These are phyloP conservation scores for Cheirogaleus major DNA, from an alignment of 2,797 vertebrate genomes.

Conservation along the genomic window DNA sequence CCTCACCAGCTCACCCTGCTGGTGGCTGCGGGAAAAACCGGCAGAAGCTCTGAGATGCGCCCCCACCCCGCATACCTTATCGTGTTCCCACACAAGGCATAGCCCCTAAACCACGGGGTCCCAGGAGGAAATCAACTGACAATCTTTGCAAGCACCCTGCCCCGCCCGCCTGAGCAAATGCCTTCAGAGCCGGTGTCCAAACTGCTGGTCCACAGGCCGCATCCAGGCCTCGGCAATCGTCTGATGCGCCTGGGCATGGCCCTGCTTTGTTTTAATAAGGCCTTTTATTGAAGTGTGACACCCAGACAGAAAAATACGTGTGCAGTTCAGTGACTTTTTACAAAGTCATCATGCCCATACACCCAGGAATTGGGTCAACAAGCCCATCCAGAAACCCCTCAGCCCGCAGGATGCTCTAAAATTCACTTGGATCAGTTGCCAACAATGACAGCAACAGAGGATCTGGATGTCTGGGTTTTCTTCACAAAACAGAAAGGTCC, in stretches of 20 bases:
- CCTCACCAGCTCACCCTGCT: too few relatives aligned
- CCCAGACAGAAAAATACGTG: not conserved
- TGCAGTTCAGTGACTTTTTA: not conserved
- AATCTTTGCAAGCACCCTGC: fast-evolving
- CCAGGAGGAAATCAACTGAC: not conserved
- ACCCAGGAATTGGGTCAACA: not conserved
- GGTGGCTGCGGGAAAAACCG: not conserved
- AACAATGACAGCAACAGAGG: not conserved
- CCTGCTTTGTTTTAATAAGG: not conserved
- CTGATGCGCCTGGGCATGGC: not conserved
- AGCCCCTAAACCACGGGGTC: not conserved
- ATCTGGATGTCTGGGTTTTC: not conserved
- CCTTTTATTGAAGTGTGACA: not conserved
- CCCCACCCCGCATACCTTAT: not conserved
- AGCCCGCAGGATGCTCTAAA: fast-evolving
- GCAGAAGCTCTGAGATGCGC: fast-evolving
- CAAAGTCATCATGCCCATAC: not conserved
- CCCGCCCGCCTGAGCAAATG: not conserved
- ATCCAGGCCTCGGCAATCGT: not conserved
- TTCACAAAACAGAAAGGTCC: not conserved
- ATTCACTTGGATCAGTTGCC: not conserved
- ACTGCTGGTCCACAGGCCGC: not conserved
- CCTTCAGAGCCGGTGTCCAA: not conserved
- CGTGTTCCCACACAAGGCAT: fast-evolving
- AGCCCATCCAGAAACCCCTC: not conserved